A percentile compares a stretch with the other conserved stretches of the same genome.
These are phyloP conservation scores for Cirrhinus molitorella DNA, from an alignment of 2,797 vertebrate species.

Conservation along the genomic window DNA sequence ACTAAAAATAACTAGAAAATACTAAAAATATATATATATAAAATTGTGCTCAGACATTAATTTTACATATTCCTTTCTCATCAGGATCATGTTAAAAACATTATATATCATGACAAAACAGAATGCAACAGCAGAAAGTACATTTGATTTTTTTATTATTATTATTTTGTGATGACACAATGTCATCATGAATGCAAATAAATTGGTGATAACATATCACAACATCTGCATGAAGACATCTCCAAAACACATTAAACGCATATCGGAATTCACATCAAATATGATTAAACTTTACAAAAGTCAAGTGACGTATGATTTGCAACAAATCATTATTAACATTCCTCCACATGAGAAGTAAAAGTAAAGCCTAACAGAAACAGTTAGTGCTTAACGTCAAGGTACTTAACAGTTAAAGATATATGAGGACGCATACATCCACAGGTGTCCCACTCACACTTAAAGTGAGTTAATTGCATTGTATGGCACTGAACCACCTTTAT, in stretches of 20 bases:
- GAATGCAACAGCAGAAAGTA: constrained; percentile 1
- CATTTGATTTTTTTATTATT: not conserved
- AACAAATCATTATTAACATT: constrained; percentile 2
- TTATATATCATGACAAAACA: not conserved
- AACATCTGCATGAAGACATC: constrained; percentile 29
- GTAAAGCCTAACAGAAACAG: not conserved
- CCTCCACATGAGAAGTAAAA: not conserved
- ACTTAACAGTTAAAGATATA: not conserved
- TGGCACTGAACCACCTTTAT: not conserved
- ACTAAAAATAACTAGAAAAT: too few relatives aligned
- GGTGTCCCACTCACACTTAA: not conserved
- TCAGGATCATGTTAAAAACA: not conserved
- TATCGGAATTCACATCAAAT: not conserved
- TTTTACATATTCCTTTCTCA: too few relatives aligned
- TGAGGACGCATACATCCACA: not conserved
- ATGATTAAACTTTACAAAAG: constrained; percentile 14
- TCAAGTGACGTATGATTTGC: not conserved
- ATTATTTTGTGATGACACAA: not conserved
- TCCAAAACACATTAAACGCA: constrained; percentile 6
- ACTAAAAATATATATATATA: too few relatives aligned
- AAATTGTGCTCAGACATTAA: too few relatives aligned
- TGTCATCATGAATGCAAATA: not conserved
- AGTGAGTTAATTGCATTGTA: not conserved
- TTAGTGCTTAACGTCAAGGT: not conserved
- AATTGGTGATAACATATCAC: constrained; percentile 24